These are phyloP conservation scores for Mercenaria mercenaria DNA, from an alignment of 1,140 invertebrate genomes.

Conservation along the genomic window DNA sequence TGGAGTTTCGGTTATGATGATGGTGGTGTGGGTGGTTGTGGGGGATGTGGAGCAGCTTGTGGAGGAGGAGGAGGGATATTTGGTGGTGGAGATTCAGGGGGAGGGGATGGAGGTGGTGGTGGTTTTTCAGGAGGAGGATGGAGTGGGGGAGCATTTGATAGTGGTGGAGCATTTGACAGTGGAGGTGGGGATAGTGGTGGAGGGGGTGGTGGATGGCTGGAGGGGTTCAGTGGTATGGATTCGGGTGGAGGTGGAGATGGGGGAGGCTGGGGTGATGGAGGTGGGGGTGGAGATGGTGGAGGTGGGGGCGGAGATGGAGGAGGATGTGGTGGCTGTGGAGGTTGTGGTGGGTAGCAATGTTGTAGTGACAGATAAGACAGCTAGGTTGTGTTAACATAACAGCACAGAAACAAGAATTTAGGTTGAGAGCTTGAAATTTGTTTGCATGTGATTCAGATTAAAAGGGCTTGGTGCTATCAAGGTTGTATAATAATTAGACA, in stretches of 20 bases:
- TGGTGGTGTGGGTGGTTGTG: conserved; percentile 32
- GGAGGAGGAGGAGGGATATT: conserved; percentile 31
- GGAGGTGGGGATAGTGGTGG: conserved; percentile 40
- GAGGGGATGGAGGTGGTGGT: not conserved
- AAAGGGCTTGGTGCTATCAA: no score
- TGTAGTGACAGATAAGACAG: no score
- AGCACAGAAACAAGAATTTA: no score
- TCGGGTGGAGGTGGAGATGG: conserved; percentile 39
- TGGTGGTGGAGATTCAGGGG: conserved; percentile 16
- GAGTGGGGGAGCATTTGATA: conserved; percentile 9
- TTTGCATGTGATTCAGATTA: no score
- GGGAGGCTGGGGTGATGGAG: conserved; percentile 23
- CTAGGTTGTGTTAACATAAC: no score
- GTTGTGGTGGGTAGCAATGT: not conserved
- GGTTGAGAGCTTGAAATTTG: no score
- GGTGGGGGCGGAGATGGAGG: conserved; percentile 45
- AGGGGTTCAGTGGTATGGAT: conserved; percentile 11
- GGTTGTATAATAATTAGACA: no score
- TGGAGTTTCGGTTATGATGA: conserved; percentile 19
- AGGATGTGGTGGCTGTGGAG: conserved; percentile 14
- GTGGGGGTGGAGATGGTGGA: not conserved
- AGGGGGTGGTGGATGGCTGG: conserved; percentile 32
- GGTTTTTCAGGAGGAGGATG: not conserved
- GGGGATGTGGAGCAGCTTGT: conserved; percentile 15
- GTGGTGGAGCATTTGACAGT: no score